These are phyloP conservation scores for Colius striatus DNA, from an alignment of 2,113 vertebrate genomes.

Conservation along the genomic window DNA sequence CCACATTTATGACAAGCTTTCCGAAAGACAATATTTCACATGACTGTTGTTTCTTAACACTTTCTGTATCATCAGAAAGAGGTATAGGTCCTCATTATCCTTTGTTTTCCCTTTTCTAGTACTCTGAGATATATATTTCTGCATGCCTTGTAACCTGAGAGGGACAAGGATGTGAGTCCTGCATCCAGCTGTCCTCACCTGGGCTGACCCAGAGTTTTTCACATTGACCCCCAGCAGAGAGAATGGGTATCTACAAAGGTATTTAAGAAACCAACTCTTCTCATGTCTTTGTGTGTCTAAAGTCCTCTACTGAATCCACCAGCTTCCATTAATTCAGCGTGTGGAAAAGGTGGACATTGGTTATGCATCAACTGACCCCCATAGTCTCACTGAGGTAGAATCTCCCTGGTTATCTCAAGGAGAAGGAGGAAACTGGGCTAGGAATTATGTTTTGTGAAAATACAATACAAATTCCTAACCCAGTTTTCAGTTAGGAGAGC, in stretches of 20 bases:
- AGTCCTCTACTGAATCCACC: background rate
- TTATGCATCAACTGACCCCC: background rate
- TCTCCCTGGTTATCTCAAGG: slow-evolving; percentile 10
- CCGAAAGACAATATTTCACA: slow-evolving; percentile 10
- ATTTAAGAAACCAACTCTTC: background rate
- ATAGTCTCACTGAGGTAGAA: background rate
- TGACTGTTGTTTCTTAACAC: background rate
- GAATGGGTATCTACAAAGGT: background rate
- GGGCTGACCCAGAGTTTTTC: background rate
- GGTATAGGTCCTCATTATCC: background rate
- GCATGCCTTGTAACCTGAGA: background rate
- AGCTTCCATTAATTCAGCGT: background rate
- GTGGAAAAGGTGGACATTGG: background rate
- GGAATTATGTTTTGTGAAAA: slow-evolving; percentile 40
- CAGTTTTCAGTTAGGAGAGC: slow-evolving; percentile 48
- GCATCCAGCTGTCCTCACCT: background rate
- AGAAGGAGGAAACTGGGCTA: background rate
- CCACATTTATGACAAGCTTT: slow-evolving; percentile 40
- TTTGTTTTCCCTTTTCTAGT: background rate
- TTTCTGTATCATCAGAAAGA: background rate
- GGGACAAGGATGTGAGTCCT: background rate
- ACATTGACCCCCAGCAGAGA: background rate
- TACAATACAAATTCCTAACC: slow-evolving; percentile 57
- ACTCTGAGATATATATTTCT: background rate
- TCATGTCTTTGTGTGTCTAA: background rate